Evolutionary conservation across 2,888 invertebrate species (phyloP).

Genomic region (Phengaris alcon): DNA sequence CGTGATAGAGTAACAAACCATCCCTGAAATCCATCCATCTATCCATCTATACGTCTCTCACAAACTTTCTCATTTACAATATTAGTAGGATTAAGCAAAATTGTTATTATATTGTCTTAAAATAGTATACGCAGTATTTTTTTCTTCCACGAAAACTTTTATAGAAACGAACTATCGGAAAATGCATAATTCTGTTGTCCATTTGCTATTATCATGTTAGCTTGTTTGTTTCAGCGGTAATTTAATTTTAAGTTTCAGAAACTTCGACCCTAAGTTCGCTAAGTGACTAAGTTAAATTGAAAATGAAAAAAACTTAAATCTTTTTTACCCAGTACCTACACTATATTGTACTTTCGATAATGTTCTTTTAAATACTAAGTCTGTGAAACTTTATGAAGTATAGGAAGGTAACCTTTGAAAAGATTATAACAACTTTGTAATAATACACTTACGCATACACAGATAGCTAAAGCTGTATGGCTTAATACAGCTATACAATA

Average conservation of each 20-base stretch:
- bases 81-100: neutral
- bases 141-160: neutral
- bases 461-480: too few species aligned
- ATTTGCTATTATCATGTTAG: neutral
- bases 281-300: conserved; percentile 13
- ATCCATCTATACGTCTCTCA: too few species aligned
- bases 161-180: neutral
- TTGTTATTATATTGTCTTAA: neutral
- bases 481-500: too few species aligned
- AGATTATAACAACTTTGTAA: neutral
- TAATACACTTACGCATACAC: neutral
- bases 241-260: conserved; percentile 14
- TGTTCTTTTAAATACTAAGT: conserved; percentile 3
- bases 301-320: conserved; percentile 17
- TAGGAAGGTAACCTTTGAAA: neutral
- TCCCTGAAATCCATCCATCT: too few species aligned
- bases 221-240: conserved; percentile 4
- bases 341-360: neutral
- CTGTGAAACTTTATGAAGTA: neutral
- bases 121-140: neutral
- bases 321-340: conserved; percentile 1
- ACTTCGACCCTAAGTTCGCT: conserved; percentile 11
- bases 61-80: too few species aligned
- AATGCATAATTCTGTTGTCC: conserved; percentile 4
- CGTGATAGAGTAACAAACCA: too few species aligned